phyloP scores from a whole-genome alignment of 1,140 invertebrate genomes.

The Anastrepha ludens region DNA sequence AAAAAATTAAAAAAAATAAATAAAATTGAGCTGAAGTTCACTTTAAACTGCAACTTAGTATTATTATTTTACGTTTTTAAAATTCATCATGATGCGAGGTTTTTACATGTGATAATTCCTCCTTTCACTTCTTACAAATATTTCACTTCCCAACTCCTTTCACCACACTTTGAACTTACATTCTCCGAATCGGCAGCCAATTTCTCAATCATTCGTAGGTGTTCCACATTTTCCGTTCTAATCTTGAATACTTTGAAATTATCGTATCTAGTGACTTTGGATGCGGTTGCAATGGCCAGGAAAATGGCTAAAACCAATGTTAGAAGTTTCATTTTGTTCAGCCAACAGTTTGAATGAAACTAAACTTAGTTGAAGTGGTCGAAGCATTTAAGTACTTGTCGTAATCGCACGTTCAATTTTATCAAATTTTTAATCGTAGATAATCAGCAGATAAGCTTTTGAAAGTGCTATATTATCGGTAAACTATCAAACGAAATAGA shows the following conservation, averaged over 20 bases:
- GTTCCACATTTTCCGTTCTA: constrained; percentile 57
- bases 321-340: not conserved
- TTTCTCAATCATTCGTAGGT: constrained; percentile 57
- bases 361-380: not conserved
- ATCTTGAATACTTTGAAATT: constrained; percentile 64
- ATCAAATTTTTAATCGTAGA: not conserved
- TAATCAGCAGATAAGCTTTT: not conserved
- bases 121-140: not conserved
- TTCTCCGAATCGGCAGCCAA: constrained; percentile 54
- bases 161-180: constrained; percentile 57
- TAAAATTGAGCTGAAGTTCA: too few relatives aligned
- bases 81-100: too few relatives aligned
- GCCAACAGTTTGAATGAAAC: not conserved
- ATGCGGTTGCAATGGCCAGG: not conserved
- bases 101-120: not conserved
- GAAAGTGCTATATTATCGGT: not conserved
- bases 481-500: not conserved
- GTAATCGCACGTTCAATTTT: not conserved
- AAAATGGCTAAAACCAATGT: not conserved
- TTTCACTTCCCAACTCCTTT: too few relatives aligned
- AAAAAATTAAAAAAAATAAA: too few relatives aligned
- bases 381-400: not conserved
- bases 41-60: too few relatives aligned
- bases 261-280: constrained; percentile 63
- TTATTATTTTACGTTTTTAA: too few relatives aligned